Conservation (phyloP, 2,888 invertebrate genomes). For the Caenorhabditis japonica region DNA sequence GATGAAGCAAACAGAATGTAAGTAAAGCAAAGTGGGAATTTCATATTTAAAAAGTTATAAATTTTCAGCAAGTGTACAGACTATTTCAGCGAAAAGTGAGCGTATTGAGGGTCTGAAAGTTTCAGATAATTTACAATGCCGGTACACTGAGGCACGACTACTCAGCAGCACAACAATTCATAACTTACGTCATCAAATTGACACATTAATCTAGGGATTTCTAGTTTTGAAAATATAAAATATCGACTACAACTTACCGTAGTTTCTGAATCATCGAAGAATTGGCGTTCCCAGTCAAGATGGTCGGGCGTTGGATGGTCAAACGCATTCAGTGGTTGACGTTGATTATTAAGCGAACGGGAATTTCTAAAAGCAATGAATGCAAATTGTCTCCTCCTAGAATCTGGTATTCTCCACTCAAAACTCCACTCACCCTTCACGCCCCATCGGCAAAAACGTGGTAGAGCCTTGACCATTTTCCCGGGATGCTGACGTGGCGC, state of each 20-base stretch:
- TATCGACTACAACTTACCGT: constrained; percentile 40
- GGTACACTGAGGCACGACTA: too few relatives aligned
- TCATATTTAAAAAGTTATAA: too few relatives aligned
- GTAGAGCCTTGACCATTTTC: constrained; percentile 25
- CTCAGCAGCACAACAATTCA: constrained; percentile 35
- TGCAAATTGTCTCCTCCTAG: too few relatives aligned
- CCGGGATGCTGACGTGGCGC: constrained; percentile 30
- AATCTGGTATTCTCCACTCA: too few relatives aligned
- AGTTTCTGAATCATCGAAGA: constrained; percentile 70
- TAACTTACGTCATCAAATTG: constrained; percentile 43
- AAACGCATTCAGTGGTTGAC: constrained; percentile 55
- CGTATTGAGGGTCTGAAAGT: constrained; percentile 7
- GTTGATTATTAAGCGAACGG: constrained; percentile 41
- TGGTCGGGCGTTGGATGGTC: constrained; percentile 63
- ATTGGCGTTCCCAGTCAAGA: constrained; percentile 74
- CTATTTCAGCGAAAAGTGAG: too few relatives aligned
- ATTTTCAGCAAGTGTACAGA: too few relatives aligned
- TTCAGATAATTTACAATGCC: not conserved
- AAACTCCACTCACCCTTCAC: constrained; percentile 17
- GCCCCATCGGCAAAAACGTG: constrained; percentile 53
- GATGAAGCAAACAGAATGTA: too few relatives aligned
- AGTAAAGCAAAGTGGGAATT: too few relatives aligned
- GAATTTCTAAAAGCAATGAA: constrained; percentile 8
- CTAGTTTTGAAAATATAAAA: not conserved
- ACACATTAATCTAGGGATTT: constrained; percentile 43